Conservation (phyloP, 2,888 invertebrate genomes). For the Cactoblastis cactorum region DNA sequence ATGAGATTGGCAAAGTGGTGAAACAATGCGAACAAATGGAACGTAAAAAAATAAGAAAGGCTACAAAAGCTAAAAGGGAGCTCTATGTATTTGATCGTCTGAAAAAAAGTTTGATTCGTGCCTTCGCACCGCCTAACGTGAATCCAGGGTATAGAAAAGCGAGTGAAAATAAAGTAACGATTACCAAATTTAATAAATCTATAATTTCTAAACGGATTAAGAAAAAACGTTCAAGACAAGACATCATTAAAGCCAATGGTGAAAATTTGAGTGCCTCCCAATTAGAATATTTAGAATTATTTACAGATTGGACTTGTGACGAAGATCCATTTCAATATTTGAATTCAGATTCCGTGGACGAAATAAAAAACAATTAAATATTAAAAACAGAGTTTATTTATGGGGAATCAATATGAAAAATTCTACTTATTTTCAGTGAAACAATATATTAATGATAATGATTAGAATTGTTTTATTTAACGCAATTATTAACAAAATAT, state of each 20-base stretch:
- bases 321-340: constrained; percentile 55
- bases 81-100: constrained; percentile 71
- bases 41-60: constrained; percentile 66
- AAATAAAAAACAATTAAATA: constrained; percentile 36
- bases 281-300: constrained; percentile 55
- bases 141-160: neutral
- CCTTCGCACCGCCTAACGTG: constrained; percentile 23
- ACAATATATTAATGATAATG: constrained; percentile 56
- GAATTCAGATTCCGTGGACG: constrained; percentile 24
- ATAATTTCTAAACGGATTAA: constrained; percentile 17
- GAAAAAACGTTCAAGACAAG: constrained; percentile 15
- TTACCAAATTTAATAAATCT: neutral
- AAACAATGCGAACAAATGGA: constrained; percentile 72
- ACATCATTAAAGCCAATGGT: constrained; percentile 18
- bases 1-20: constrained; percentile 73
- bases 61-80: constrained; percentile 78
- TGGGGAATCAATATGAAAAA: constrained; percentile 63
- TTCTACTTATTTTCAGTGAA: constrained; percentile 54
- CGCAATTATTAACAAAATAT: constrained; percentile 69
- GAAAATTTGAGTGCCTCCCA: constrained; percentile 47
- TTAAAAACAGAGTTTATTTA: constrained; percentile 74
- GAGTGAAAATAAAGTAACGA: neutral
- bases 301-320: constrained; percentile 61
- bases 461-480: constrained; percentile 53
- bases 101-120: constrained; percentile 60